Conservation (phyloP, 2,797 vertebrate species). For the Rhincodon typus region DNA sequence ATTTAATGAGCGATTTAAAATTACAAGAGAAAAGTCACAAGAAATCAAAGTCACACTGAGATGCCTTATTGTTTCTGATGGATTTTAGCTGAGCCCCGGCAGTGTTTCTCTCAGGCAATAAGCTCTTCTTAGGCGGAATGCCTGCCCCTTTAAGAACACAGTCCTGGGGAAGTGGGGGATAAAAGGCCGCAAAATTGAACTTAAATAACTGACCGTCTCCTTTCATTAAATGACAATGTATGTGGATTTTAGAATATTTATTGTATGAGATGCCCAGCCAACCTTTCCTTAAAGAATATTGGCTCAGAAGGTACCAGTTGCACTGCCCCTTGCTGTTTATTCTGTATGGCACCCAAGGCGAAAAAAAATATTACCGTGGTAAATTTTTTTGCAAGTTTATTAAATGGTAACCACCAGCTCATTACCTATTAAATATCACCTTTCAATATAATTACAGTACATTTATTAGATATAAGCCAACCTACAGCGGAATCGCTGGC, state of each 20-base stretch:
- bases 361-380: background rate
- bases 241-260: background rate
- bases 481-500: background rate
- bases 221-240: background rate
- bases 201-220: background rate
- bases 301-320: background rate
- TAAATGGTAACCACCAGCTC: background rate
- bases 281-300: background rate
- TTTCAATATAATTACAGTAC: background rate
- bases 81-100: background rate
- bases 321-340: background rate
- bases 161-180: too few relatives aligned
- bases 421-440: background rate
- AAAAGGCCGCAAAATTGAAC: background rate
- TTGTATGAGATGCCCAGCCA: background rate
- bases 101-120: background rate
- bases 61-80: background rate
- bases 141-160: background rate
- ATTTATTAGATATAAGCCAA: background rate
- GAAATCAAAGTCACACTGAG: background rate
- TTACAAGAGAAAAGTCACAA: background rate
- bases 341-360: background rate
- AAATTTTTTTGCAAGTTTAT: background rate
- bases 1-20: conserved; percentile 14
- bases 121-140: background rate